Base-by-base conservation (phyloP, 2,113 vertebrate genomes). In the Crotalus viridis region DNA sequence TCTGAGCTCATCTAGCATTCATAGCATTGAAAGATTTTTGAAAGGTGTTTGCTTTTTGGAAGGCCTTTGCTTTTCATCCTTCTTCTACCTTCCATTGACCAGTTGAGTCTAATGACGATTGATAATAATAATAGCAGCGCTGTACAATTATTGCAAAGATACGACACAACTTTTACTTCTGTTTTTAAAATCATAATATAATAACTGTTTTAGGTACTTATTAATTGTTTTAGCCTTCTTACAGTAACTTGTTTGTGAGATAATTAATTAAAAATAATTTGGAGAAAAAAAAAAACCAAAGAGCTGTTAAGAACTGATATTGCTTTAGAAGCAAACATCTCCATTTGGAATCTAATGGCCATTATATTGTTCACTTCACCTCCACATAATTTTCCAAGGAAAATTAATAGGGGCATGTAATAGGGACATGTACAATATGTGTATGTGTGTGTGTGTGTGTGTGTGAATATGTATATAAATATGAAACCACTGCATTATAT, bases 331-430 rank as follows among this genome's bases (percentile, higher is more conserved):
- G 95, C 88, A 93, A 95, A 96, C 87, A 91, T 43, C 87, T 92
- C 93, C 92, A 94, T 95, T 95, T 94, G 94, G 56, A 91, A 95
- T 89, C 81, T 91, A 10, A 94, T 89, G 94, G 91, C 95, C 96
- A 93, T 96, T 94, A 96, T 95, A 91, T 94, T 95, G 87, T 88
- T 93, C 88, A 94, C 93, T 95, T 96, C 95, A 96, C 96, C 96
- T 96, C 26, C 95, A 95, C 96, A 91, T 95, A 93, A 94, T 97
- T 97, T 95, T 97, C 96, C 96, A 92, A 93, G 96, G 51, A 28
- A 46, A 92, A 92, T 96, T 96, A 96, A 96, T 52, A 93, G 96
- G 97, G 97, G 96, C 97, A 39, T 74, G 69, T 33, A 74, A 96
- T 52, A 93, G 96, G 97, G 97, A 97, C 97, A 39, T 74, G 69